A percentile compares a stretch with the other conserved stretches of the same genome.
Conservation (phyloP, 2,888 invertebrate genomes). For the Chalcosyrphus nemorum region DNA sequence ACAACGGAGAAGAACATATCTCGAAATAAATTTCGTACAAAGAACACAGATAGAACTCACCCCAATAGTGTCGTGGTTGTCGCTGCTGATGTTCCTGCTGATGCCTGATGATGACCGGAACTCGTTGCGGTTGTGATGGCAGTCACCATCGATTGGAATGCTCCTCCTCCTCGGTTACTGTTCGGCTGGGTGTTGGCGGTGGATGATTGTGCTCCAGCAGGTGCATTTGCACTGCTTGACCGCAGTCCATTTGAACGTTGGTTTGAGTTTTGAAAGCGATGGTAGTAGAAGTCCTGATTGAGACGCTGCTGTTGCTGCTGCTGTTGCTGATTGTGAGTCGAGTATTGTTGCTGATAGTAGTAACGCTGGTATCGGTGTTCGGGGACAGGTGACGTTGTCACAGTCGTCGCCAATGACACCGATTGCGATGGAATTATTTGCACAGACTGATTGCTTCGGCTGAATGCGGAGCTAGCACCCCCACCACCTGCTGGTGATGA, state of each 20-base stretch:
- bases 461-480: constrained; percentile 71
- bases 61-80: constrained; percentile 50
- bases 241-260: constrained; percentile 73
- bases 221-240: constrained; percentile 75
- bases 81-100: constrained; percentile 49
- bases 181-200: constrained; percentile 16
- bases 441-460: constrained; percentile 74
- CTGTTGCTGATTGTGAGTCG: constrained; percentile 74
- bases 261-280: constrained; percentile 68
- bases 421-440: constrained; percentile 73
- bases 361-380: constrained; percentile 70
- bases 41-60: constrained; percentile 63
- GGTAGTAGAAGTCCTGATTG: constrained; percentile 73
- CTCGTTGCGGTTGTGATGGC: constrained; percentile 44
- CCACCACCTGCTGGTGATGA: constrained; percentile 52
- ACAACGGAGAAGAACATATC: constrained; percentile 14
- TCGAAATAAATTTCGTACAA: constrained; percentile 36
- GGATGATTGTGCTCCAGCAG: constrained; percentile 74
- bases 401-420: constrained; percentile 57
- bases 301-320: constrained; percentile 73
- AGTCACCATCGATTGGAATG: constrained; percentile 58
- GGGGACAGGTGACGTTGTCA: constrained; percentile 65
- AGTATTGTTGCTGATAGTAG: constrained; percentile 68
- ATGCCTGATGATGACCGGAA: constrained; percentile 59
- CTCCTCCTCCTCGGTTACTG: constrained; percentile 32